Evolutionary conservation across 2,797 vertebrate species (phyloP).

Genomic region (Zalophus californianus): DNA sequence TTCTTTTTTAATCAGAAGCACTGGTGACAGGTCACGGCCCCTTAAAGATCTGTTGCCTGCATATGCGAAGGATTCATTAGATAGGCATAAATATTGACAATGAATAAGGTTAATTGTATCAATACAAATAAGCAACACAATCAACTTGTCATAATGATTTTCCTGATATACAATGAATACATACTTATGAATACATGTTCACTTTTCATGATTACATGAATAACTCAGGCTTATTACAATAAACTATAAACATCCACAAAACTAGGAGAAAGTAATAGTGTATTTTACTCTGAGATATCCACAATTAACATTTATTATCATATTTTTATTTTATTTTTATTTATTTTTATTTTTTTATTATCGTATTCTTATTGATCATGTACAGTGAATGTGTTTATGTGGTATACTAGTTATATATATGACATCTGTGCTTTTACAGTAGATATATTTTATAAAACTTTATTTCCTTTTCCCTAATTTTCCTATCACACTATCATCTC

Average conservation of each 20-base stretch:
- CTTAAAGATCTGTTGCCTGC: neutral
- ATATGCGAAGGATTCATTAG: neutral
- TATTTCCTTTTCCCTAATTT: neutral
- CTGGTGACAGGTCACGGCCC: neutral
- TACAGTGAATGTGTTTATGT: neutral
- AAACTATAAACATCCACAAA: neutral
- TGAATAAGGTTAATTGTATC: neutral
- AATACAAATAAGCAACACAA: neutral
- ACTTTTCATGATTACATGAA: neutral
- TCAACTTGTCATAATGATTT: neutral
- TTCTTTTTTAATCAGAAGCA: neutral
- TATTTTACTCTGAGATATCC: neutral
- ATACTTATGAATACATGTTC: neutral
- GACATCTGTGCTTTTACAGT: neutral
- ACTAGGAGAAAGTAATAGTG: neutral
- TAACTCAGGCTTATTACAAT: neutral
- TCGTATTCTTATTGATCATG: neutral
- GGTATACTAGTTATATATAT: neutral
- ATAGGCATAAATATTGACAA: neutral
- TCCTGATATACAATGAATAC: neutral
- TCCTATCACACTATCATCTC: neutral
- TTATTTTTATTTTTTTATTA: neutral
- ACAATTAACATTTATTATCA: neutral
- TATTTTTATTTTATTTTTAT: neutral
- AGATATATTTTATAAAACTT: neutral